These are phyloP conservation scores for Erebia epiphron DNA, from an alignment of 2,888 invertebrate genomes.

Conservation along the genomic window DNA sequence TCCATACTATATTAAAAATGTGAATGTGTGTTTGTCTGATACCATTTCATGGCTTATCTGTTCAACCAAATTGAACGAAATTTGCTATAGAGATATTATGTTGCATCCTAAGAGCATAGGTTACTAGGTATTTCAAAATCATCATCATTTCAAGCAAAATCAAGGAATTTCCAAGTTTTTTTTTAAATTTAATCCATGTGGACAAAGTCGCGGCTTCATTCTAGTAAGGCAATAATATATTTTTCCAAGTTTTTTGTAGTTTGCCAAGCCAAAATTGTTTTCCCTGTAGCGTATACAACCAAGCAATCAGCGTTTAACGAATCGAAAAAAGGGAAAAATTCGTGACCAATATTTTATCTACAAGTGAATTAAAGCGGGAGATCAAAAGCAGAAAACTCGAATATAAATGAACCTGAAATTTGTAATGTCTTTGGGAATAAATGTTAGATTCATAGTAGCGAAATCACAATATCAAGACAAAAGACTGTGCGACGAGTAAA, in stretches of 20 bases:
- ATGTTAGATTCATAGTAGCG: not conserved
- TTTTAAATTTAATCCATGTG: not conserved
- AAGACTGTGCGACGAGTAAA: no score
- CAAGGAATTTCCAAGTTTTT: not conserved
- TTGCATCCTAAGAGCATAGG: no score
- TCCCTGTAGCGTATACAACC: constrained; percentile 23
- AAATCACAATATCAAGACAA: no score
- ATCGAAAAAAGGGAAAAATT: constrained; percentile 37
- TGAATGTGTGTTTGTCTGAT: no score
- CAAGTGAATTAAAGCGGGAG: not conserved
- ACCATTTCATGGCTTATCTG: no score
- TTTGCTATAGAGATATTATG: no score
- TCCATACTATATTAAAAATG: no score
- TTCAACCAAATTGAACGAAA: no score
- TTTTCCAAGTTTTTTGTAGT: not conserved
- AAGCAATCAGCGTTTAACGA: constrained; percentile 36
- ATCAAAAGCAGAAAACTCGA: not conserved
- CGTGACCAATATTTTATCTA: constrained; percentile 33
- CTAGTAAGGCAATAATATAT: not conserved
- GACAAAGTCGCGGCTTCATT: no score
- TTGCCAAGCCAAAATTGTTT: constrained; percentile 28
- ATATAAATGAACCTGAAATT: not conserved
- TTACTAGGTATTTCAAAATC: no score
- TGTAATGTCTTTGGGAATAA: not conserved
- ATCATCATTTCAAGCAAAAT: no score